Evolutionary conservation across 1,140 invertebrate genomes (phyloP).

Genomic region (Eupeodes corollae): DNA sequence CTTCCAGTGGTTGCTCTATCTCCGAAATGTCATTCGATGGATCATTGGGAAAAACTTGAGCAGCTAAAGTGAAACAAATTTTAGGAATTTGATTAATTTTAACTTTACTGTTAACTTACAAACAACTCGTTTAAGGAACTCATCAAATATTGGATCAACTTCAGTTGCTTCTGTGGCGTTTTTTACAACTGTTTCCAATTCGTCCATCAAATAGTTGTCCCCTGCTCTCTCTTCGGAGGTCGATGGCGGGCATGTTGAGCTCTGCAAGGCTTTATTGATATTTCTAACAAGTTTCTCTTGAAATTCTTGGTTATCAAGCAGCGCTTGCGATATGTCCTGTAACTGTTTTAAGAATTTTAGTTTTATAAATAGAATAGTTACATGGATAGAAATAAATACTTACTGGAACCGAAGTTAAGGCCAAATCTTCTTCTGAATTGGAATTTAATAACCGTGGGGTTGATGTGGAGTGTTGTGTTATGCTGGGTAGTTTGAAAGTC

Average conservation of each 20-base stretch:
- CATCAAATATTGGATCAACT: constrained; percentile 31
- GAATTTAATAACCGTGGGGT: constrained; percentile 1
- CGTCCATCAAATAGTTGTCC: neutral
- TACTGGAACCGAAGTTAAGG: neutral
- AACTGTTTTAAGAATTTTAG: neutral
- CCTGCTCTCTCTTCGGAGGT: constrained; percentile 6
- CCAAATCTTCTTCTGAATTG: neutral
- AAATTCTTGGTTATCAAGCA: constrained; percentile 25
- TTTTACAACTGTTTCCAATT: constrained; percentile 24
- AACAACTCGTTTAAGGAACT: constrained; percentile 28
- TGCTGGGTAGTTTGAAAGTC: constrained; percentile 1
- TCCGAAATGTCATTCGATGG: neutral
- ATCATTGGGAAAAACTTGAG: neutral
- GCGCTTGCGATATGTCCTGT: constrained; percentile 23
- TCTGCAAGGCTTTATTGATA: constrained; percentile 26
- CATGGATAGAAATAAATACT: neutral
- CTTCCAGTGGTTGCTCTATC: neutral
- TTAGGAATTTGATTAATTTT: neutral
- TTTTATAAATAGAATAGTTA: neutral
- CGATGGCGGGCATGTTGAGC: constrained; percentile 12
- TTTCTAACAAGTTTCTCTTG: constrained; percentile 25
- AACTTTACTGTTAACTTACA: neutral
- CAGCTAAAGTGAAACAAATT: neutral
- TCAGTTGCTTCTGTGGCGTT: constrained; percentile 32
- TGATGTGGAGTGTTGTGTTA: constrained; percentile 6